Percentiles rank a stretch among this genome's conserved stretches.
phyloP scores from a whole-genome alignment of 2,113 vertebrate genomes.

The Psittacus erithacus region DNA sequence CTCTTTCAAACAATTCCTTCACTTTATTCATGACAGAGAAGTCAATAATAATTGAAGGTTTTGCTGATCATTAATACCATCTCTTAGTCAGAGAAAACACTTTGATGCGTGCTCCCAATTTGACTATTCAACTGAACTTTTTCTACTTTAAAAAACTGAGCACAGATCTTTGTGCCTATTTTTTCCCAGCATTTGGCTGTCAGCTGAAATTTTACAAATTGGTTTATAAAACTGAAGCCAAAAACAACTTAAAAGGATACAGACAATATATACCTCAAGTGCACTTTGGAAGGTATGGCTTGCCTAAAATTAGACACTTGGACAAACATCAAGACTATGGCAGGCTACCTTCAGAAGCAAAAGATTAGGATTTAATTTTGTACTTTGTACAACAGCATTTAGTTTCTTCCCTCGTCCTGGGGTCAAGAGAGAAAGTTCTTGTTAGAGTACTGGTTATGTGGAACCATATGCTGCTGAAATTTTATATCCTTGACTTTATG shows the following conservation, averaged over 20 bases:
- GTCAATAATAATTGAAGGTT: slow-evolving; percentile 53
- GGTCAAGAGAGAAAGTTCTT: background rate
- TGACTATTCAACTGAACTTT: background rate
- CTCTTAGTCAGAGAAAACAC: background rate
- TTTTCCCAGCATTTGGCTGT: background rate
- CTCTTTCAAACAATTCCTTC: slow-evolving; percentile 38
- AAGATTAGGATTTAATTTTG: background rate
- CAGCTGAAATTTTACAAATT: slow-evolving; percentile 15
- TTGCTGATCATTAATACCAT: slow-evolving; percentile 13
- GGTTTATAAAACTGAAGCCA: slow-evolving; percentile 9
- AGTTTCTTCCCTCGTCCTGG: background rate
- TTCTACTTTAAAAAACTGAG: slow-evolving; percentile 13
- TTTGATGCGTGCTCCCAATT: background rate
- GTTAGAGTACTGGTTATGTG: background rate
- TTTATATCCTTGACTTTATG: background rate
- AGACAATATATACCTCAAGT: background rate
- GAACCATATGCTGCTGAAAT: slow-evolving; percentile 12
- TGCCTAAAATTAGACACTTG: background rate
- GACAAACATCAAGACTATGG: background rate
- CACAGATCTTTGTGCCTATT: background rate
- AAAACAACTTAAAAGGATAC: background rate
- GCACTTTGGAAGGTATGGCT: background rate
- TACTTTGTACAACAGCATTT: background rate
- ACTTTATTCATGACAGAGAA: slow-evolving; percentile 6
- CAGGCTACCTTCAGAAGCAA: background rate